These are phyloP conservation scores for Pangasius mekongensis DNA, from an alignment of 2,797 vertebrate species.

Conservation along the genomic window DNA sequence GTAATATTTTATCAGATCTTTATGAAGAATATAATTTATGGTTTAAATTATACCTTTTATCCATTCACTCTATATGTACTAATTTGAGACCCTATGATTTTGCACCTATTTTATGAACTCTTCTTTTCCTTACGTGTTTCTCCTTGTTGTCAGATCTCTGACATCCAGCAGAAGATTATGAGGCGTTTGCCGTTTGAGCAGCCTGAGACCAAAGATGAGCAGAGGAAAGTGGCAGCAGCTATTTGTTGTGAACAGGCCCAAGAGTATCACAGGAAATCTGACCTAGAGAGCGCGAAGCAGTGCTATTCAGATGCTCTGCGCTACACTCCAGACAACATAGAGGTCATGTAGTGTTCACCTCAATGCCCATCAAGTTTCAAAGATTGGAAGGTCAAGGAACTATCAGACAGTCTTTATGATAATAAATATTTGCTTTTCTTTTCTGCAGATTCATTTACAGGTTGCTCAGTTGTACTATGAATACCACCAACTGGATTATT, in stretches of 20 bases:
- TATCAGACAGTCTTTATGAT: background rate
- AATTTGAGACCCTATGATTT: background rate
- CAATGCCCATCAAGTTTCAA: background rate
- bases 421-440: background rate
- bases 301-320: conserved; percentile 64
- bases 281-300: conserved; percentile 51
- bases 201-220: conserved; percentile 63
- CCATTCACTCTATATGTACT: background rate
- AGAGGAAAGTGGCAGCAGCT: conserved; percentile 63
- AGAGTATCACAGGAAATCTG: conserved; percentile 55
- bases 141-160: conserved; percentile 61
- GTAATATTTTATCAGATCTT: background rate
- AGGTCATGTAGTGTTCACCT: conserved; percentile 53
- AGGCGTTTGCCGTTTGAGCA: conserved; percentile 63
- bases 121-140: background rate
- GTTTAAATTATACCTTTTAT: background rate
- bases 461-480: conserved; percentile 70
- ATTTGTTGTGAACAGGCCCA: conserved; percentile 68
- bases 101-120: background rate
- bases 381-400: background rate
- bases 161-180: conserved; percentile 66
- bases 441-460: conserved; percentile 68
- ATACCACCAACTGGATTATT: conserved; percentile 71
- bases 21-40: background rate
- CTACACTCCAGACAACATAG: conserved; percentile 55